phyloP scores from a whole-genome alignment of 1,140 invertebrate species.

The Lordiphosa clarofinis region DNA sequence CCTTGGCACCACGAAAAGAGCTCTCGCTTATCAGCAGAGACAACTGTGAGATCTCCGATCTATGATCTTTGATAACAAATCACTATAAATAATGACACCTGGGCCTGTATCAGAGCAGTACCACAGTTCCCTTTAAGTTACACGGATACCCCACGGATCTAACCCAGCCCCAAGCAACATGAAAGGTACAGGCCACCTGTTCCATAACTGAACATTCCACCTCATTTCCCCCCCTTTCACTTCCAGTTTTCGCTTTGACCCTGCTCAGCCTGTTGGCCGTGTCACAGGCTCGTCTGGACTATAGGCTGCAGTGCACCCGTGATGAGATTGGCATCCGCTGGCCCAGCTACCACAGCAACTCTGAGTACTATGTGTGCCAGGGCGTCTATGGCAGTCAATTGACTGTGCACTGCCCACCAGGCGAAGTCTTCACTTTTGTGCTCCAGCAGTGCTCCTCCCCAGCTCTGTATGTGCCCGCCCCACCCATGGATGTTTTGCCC shows the following conservation, averaged over 20 bases:
- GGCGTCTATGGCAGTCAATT: conserved; percentile 44
- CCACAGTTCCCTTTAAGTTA: conserved; percentile 45
- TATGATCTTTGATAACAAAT: conserved; percentile 38
- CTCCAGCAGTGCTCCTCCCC: conserved; percentile 60
- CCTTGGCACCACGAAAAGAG: not conserved
- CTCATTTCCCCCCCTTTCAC: not conserved
- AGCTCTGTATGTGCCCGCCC: conserved; percentile 60
- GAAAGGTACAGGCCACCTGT: conserved; percentile 42
- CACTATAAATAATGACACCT: conserved; percentile 66
- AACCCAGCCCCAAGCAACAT: conserved; percentile 27
- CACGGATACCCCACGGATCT: conserved; percentile 43
- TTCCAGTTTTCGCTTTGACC: conserved; percentile 53
- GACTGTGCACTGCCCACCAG: conserved; percentile 54
- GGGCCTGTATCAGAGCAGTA: conserved; percentile 42
- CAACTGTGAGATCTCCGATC: conserved; percentile 36
- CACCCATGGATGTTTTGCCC: conserved; percentile 51
- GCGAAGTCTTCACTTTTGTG: conserved; percentile 74
- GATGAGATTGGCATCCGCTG: conserved; percentile 70
- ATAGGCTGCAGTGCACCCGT: conserved; percentile 57
- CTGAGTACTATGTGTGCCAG: conserved; percentile 67
- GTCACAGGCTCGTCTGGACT: conserved; percentile 53
- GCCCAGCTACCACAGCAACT: conserved; percentile 73
- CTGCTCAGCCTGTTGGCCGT: conserved; percentile 55
- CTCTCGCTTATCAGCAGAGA: conserved; percentile 20
- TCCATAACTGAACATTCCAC: not conserved